A percentile compares a stretch with the other conserved stretches of the same genome.
These are phyloP conservation scores for Amazona vittata DNA, from an alignment of 2,113 vertebrate genomes.

Conservation along the genomic window DNA sequence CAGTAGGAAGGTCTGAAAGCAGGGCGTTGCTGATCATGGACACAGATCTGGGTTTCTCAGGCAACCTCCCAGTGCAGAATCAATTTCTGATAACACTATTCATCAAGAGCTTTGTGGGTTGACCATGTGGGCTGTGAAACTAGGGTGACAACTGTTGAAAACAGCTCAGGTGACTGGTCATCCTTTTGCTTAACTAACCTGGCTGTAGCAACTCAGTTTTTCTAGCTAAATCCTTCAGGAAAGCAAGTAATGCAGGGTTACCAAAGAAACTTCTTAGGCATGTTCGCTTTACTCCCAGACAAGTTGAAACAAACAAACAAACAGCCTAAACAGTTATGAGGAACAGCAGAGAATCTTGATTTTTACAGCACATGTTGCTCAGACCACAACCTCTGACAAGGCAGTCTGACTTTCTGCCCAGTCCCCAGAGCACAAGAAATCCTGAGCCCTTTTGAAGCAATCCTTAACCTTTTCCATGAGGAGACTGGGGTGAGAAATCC, in stretches of 20 bases:
- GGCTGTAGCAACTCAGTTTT: not conserved
- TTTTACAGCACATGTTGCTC: not conserved
- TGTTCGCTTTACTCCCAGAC: not conserved
- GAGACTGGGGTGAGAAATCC: not conserved
- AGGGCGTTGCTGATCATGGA: accelerated
- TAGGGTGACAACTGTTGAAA: not conserved
- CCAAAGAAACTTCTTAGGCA: not conserved
- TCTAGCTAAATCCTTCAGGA: not conserved
- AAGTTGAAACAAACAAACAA: not conserved
- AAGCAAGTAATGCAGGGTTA: not conserved
- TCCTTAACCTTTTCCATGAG: not conserved
- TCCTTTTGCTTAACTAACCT: not conserved
- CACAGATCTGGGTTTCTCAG: not conserved
- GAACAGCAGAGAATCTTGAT: not conserved
- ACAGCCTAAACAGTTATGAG: not conserved
- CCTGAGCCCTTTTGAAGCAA: not conserved
- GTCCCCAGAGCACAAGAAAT: not conserved
- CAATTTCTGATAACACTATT: not conserved
- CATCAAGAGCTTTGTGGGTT: not conserved
- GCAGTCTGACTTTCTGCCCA: not conserved
- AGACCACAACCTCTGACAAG: not conserved
- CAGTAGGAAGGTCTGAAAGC: not conserved
- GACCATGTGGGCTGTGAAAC: not conserved
- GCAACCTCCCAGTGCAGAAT: not conserved
- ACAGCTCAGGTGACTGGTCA: not conserved